These are phyloP conservation scores for Crotalus helleri DNA, from an alignment of 2,113 vertebrate genomes.

Conservation along the genomic window DNA sequence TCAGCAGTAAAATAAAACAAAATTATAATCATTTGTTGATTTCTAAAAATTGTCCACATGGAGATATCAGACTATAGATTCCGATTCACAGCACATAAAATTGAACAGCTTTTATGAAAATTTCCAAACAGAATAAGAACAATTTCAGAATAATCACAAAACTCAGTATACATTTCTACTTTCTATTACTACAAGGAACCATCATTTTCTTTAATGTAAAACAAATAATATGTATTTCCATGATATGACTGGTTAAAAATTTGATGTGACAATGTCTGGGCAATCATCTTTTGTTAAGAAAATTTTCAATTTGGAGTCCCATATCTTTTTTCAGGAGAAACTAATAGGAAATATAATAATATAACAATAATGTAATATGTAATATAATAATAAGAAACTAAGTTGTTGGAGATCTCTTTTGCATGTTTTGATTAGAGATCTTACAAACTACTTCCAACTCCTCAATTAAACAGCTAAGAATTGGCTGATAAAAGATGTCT, in stretches of 20 bases:
- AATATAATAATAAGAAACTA: no score
- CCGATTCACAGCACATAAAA: not conserved
- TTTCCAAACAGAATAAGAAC: not conserved
- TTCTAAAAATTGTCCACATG: not conserved
- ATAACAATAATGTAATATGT: no score
- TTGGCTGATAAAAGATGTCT: not conserved
- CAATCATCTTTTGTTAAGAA: not conserved
- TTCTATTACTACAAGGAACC: not conserved
- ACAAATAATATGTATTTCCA: not conserved
- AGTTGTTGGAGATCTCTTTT: not conserved
- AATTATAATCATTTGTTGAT: not conserved
- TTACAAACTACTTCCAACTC: not conserved
- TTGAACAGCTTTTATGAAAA: no score
- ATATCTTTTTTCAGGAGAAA: not conserved
- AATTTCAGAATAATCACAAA: not conserved
- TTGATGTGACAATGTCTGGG: not conserved
- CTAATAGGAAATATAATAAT: no score
- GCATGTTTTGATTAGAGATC: not conserved
- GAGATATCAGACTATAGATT: not conserved
- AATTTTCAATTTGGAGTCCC: not conserved
- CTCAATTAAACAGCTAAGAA: not conserved
- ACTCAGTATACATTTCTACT: not conserved
- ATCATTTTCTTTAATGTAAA: not conserved
- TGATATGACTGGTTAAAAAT: not conserved
- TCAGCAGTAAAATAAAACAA: not conserved